Base-by-base conservation (phyloP, 2,797 vertebrate species). In the Acipenser oxyrinchus region DNA sequence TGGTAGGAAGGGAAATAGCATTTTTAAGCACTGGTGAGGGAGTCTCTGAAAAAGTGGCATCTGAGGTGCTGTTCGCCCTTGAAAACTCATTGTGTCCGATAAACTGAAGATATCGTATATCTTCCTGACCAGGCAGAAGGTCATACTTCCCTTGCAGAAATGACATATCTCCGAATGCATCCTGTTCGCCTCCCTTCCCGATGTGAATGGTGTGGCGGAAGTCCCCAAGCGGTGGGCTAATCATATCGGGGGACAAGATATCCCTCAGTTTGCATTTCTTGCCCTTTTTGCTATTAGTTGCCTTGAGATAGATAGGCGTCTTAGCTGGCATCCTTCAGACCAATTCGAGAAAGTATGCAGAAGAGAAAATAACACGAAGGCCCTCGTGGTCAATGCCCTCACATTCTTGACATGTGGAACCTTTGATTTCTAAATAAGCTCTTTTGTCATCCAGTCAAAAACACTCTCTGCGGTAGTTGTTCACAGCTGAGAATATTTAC, bases 191-290 rank as follows among this genome's bases (percentile, higher is more conserved):
- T 0, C 94, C 97, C 74, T 91, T 93, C 61, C 97, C 97, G 6
- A 99, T 99, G 78, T 99, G 97, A 74, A 98, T 93, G 49, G 97
- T 99, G 79, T 99, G 97, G 48, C 97, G 95, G 74, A 99, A 99
- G 84, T 99, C 97, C 60, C 96, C 97, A 0, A 99, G 89, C 0
- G 97, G 97, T 3, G 97, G 97, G 68, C 97, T 99, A 72, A 99
- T 99, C 95, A 99, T 96, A 76, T 99, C 97, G 0, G 97, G 94
- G 71, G 96, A 98, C 79, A 99, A 81, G 65, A 99, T 95, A 77
- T 99, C 97, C 74, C 97, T 91, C 72, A 99, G 83, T 72, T 94
- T 95, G 77, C 93, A 94, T 81, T 98, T 99, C 77, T 97, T 99
- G 23, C 97, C 97, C 77, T 94, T 97, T 79, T 97, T 98, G 73